These are phyloP conservation scores for Portunus trituberculatus DNA, from an alignment of 1,140 invertebrate genomes.

Conservation along the genomic window DNA sequence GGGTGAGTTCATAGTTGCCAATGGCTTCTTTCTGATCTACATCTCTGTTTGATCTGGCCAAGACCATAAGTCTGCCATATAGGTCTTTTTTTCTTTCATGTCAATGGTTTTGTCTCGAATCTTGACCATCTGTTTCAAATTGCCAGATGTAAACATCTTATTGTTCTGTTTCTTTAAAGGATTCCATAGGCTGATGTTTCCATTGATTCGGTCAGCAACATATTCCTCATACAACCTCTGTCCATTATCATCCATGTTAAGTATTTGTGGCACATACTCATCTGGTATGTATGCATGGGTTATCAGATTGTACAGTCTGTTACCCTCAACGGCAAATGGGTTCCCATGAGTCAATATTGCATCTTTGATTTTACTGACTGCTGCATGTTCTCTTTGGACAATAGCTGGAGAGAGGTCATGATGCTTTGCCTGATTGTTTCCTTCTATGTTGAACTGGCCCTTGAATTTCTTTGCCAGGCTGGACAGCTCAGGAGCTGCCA, in stretches of 20 bases:
- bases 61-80: slow-evolving; percentile 25
- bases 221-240: slow-evolving; percentile 42
- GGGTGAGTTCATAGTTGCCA: slow-evolving; percentile 30
- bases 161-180: slow-evolving; percentile 36
- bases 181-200: background rate
- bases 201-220: slow-evolving; percentile 17
- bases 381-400: slow-evolving; percentile 28
- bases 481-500: slow-evolving; percentile 30
- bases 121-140: background rate
- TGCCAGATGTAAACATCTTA: slow-evolving; percentile 34
- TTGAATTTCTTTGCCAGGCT: slow-evolving; percentile 38
- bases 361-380: slow-evolving; percentile 29
- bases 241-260: slow-evolving; percentile 5
- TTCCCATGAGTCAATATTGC: slow-evolving; percentile 42
- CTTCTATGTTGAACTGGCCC: background rate
- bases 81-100: slow-evolving; percentile 46
- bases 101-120: slow-evolving; percentile 16
- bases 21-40: slow-evolving; percentile 28
- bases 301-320: slow-evolving; percentile 30
- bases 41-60: slow-evolving; percentile 23
- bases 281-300: slow-evolving; percentile 29
- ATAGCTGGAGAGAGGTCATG: slow-evolving; percentile 27
- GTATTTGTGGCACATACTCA: slow-evolving; percentile 35
- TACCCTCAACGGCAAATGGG: slow-evolving; percentile 45
- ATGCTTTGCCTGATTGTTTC: background rate